phyloP scores from a whole-genome alignment of 2,797 vertebrate species.

The Acrocephalus scirpaceus region DNA sequence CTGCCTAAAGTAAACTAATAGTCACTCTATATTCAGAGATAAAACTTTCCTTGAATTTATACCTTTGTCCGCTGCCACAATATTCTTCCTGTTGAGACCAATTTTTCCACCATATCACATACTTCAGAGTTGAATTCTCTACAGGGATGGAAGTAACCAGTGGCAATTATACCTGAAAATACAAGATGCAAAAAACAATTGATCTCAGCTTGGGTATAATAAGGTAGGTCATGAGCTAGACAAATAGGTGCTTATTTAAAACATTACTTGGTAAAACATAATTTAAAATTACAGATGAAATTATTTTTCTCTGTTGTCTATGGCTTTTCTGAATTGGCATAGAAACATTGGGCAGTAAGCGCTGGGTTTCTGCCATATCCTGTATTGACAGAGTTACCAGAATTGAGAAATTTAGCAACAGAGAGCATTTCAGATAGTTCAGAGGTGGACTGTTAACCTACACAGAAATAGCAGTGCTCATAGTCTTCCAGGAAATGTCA shows the following conservation, averaged over 20 bases:
- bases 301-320: not conserved
- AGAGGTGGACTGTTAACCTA: not conserved
- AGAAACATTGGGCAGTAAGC: not conserved
- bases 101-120: slow-evolving; percentile 66
- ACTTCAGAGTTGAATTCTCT: slow-evolving; percentile 73
- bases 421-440: not conserved
- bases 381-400: not conserved
- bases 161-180: slow-evolving; percentile 77
- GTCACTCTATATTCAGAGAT: not conserved
- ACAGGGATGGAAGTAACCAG: slow-evolving; percentile 78
- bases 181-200: not conserved
- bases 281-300: not conserved
- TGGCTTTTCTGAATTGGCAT: not conserved
- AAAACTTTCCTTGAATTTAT: not conserved
- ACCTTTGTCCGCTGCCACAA: slow-evolving; percentile 84
- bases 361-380: not conserved
- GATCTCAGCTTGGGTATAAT: not conserved
- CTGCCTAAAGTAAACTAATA: not conserved
- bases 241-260: not conserved
- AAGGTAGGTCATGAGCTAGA: not conserved
- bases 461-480: not conserved
- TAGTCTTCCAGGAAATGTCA: not conserved
- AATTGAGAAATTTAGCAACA: not conserved
- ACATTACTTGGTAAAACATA: not conserved
- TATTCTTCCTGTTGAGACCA: slow-evolving; percentile 74